Evolutionary conservation across 2,888 invertebrate species (phyloP).

Genomic region (Aproaerema taeniolella): DNA sequence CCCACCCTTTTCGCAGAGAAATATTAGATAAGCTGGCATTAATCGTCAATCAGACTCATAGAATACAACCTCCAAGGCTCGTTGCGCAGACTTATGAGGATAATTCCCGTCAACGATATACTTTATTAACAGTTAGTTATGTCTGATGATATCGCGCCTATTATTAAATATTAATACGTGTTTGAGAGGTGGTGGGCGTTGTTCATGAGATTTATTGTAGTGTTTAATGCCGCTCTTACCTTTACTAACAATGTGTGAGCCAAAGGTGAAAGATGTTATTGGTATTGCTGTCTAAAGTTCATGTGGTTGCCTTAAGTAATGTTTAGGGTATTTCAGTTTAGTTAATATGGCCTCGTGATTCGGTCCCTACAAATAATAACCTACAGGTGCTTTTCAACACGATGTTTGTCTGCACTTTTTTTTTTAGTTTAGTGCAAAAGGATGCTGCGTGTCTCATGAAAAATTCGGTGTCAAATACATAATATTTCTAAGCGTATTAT

Average conservation of each 20-base stretch:
- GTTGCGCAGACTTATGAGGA: slow-evolving; percentile 59
- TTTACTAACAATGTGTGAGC: slow-evolving; percentile 43
- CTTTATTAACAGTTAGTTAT: slow-evolving; percentile 74
- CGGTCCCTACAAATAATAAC: too few species aligned
- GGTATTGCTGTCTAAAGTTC: slow-evolving; percentile 16
- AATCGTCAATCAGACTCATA: too few species aligned
- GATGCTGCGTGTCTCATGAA: too few species aligned
- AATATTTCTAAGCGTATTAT: too few species aligned
- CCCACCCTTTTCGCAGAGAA: too few species aligned
- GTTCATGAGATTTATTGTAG: slow-evolving; percentile 46
- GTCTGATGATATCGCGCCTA: slow-evolving; percentile 70
- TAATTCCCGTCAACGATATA: slow-evolving; percentile 75
- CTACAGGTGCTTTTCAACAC: too few species aligned
- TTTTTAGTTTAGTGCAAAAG: too few species aligned
- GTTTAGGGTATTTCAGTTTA: too few species aligned
- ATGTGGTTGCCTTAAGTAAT: neutral
- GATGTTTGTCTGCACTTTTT: too few species aligned
- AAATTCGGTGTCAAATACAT: too few species aligned
- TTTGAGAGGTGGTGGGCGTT: slow-evolving; percentile 55
- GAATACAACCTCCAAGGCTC: slow-evolving; percentile 42
- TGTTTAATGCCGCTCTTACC: slow-evolving; percentile 32
- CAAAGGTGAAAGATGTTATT: slow-evolving; percentile 41
- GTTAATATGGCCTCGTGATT: too few species aligned
- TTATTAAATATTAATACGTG: slow-evolving; percentile 74
- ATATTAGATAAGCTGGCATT: too few species aligned